Conservation (phyloP, 2,888 invertebrate genomes). For the Rotaria macrura region DNA sequence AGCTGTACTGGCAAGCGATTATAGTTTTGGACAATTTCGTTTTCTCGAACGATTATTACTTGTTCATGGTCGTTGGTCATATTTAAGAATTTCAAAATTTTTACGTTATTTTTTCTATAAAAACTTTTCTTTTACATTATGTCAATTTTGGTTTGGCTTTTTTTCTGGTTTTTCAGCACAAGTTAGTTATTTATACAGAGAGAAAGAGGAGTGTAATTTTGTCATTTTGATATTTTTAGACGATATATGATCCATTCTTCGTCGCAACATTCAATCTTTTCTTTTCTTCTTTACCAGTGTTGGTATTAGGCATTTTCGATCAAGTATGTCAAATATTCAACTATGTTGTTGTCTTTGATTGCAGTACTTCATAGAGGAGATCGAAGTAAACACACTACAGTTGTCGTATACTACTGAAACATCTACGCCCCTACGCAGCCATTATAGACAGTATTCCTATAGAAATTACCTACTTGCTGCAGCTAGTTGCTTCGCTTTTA, state of each 20-base stretch:
- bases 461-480: too few species aligned
- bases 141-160: conserved; percentile 99
- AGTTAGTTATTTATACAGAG: conserved; percentile 56
- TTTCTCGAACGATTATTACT: conserved; percentile 76
- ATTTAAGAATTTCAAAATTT: conserved; percentile 93
- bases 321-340: conserved; percentile 52
- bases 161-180: conserved; percentile 99
- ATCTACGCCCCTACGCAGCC: too few species aligned
- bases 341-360: too few species aligned
- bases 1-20: conserved; percentile 23
- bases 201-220: conserved; percentile 33
- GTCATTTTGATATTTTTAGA: conserved; percentile 58
- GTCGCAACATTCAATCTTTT: conserved; percentile 97
- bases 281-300: conserved; percentile 92
- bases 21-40: conserved; percentile 63
- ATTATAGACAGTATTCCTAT: too few species aligned
- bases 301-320: conserved; percentile 91
- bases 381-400: too few species aligned
- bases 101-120: conserved; percentile 95
- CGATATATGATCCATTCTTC: conserved; percentile 96
- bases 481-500: too few species aligned
- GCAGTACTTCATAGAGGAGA: too few species aligned
- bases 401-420: too few species aligned
- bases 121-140: conserved; percentile 97
- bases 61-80: conserved; percentile 72